A percentile compares a stretch with the other conserved stretches of the same genome.
Conservation (phyloP, 2,113 vertebrate species). For the Sisor rabdophorus region DNA sequence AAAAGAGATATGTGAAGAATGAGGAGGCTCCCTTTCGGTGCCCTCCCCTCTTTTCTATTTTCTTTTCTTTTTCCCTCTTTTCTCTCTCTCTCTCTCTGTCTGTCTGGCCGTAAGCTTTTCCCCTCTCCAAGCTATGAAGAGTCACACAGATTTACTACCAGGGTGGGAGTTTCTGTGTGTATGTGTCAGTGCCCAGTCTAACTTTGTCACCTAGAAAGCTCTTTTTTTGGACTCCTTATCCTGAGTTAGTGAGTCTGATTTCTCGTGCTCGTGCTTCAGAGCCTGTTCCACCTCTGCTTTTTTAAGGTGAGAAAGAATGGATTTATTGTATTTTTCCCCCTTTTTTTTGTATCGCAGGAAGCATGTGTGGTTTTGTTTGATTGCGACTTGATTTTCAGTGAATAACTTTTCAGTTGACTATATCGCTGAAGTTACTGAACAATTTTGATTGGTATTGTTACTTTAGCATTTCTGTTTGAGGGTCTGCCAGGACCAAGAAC, state of each 20-base stretch:
- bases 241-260: slow-evolving; percentile 61
- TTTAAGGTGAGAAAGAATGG: slow-evolving; percentile 63
- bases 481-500: slow-evolving; percentile 1
- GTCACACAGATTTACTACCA: slow-evolving; percentile 58
- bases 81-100: neutral
- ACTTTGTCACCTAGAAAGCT: slow-evolving; percentile 44
- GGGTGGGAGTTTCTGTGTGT: slow-evolving; percentile 69
- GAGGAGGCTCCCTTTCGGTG: too few relatives aligned
- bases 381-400: slow-evolving; percentile 11
- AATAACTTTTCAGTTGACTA: neutral
- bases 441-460: neutral
- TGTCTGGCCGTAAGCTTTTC: slow-evolving; percentile 39
- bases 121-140: slow-evolving; percentile 67
- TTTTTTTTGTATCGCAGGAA: slow-evolving; percentile 43
- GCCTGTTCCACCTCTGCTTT: slow-evolving; percentile 67
- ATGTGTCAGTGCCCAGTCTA: slow-evolving; percentile 56
- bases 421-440: neutral
- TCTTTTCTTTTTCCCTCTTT: neutral
- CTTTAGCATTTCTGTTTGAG: neutral
- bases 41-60: neutral
- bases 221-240: slow-evolving; percentile 48
- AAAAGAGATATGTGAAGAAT: too few relatives aligned
- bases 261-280: slow-evolving; percentile 64
- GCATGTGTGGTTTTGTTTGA: slow-evolving; percentile 38
- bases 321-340: slow-evolving; percentile 44